A percentile compares a stretch with the other conserved stretches of the same genome.
Evolutionary conservation across 2,797 vertebrate genomes (phyloP).

Genomic region (Xenopus petersii): DNA sequence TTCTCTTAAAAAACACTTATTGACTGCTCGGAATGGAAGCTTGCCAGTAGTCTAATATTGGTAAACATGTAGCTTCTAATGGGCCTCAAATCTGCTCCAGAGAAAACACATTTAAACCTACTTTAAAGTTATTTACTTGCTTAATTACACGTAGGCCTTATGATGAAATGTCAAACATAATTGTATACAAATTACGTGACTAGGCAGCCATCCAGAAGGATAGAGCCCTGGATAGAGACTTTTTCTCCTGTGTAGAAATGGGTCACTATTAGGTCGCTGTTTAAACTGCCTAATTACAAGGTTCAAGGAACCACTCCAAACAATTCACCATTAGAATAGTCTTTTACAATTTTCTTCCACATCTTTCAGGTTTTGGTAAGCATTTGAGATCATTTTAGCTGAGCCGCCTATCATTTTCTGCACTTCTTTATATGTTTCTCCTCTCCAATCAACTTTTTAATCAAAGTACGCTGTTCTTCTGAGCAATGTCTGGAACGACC

Average conservation of each 20-base stretch:
- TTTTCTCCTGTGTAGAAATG: conserved; percentile 39
- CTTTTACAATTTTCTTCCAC: too few relatives aligned
- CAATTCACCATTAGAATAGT: too few relatives aligned
- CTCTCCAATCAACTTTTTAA: too few relatives aligned
- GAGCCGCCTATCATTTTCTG: too few relatives aligned
- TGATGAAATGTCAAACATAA: conserved; percentile 76
- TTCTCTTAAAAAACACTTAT: conserved; percentile 45
- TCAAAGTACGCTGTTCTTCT: too few relatives aligned
- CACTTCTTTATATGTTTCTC: too few relatives aligned
- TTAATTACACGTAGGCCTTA: conserved; percentile 73
- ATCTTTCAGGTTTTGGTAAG: too few relatives aligned
- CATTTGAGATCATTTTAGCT: too few relatives aligned
- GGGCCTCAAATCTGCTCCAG: conserved; percentile 72
- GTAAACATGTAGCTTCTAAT: conserved; percentile 68
- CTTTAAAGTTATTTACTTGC: conserved; percentile 75
- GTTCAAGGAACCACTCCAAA: neutral
- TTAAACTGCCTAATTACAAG: conserved; percentile 53
- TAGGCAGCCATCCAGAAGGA: conserved; percentile 64
- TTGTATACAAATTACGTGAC: conserved; percentile 69
- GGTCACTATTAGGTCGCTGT: conserved; percentile 65
- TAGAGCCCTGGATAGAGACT: conserved; percentile 35
- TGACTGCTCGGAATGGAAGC: conserved; percentile 62
- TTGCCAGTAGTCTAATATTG: conserved; percentile 63
- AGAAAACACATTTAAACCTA: conserved; percentile 78
- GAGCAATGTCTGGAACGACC: too few relatives aligned